Conservation (phyloP, 1,140 invertebrate genomes). For the Heliconius himera region DNA sequence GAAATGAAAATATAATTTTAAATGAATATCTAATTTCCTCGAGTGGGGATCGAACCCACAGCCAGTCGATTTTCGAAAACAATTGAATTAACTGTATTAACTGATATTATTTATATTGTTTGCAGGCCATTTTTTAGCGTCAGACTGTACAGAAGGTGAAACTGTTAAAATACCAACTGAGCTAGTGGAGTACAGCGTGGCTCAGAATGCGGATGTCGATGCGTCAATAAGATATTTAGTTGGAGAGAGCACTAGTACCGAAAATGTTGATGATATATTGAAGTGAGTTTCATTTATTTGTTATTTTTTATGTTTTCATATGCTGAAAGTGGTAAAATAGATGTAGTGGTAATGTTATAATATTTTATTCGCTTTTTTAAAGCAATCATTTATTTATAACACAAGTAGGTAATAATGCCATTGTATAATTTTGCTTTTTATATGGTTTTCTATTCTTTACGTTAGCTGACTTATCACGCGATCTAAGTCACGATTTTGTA, state of each 20-base stretch:
- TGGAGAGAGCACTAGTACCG: slow-evolving; percentile 68
- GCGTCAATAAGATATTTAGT: slow-evolving; percentile 84
- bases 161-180: slow-evolving; percentile 88
- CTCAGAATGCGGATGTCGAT: slow-evolving; percentile 81
- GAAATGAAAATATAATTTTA: no score
- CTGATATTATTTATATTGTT: neutral
- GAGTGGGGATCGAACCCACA: no score
- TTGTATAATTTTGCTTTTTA: slow-evolving; percentile 16
- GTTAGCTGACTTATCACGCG: neutral
- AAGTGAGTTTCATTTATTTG: slow-evolving; percentile 56
- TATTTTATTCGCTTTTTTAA: neutral
- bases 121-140: slow-evolving; percentile 69
- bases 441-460: slow-evolving; percentile 1
- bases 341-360: neutral
- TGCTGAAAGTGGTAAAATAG: no score
- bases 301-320: neutral
- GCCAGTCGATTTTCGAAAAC: no score
- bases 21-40: no score
- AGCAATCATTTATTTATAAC: neutral
- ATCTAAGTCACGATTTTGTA: slow-evolving; percentile 10
- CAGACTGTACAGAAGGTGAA: slow-evolving; percentile 85
- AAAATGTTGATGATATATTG: slow-evolving; percentile 71
- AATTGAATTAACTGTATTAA: no score
- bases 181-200: slow-evolving; percentile 87
- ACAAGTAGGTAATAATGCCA: neutral